Conservation (phyloP, 2,113 vertebrate genomes). For the Cairina moschata region DNA sequence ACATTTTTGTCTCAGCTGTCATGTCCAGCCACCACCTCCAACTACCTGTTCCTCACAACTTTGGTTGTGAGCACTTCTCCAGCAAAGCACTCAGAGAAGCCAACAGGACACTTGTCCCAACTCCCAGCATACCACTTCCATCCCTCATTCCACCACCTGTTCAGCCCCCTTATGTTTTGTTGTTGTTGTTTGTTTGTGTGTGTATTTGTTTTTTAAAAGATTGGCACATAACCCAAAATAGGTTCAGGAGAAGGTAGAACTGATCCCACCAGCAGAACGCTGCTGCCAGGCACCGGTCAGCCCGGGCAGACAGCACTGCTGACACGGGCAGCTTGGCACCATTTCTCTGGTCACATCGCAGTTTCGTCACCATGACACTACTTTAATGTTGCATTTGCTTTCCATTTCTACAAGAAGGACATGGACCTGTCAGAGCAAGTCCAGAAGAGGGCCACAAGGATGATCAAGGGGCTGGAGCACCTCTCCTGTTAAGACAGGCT, state of each 20-base stretch:
- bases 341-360: neutral
- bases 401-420: neutral
- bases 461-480: too few relatives aligned
- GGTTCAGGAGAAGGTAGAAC: neutral
- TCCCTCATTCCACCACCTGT: neutral
- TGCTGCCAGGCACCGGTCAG: neutral
- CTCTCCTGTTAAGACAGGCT: too few relatives aligned
- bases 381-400: neutral
- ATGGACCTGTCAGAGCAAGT: too few relatives aligned
- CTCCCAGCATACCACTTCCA: fast-evolving
- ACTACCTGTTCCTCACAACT: neutral
- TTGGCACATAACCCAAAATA: neutral
- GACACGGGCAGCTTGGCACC: neutral
- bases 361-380: neutral
- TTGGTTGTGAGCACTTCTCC: neutral
- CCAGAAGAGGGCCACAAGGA: too few relatives aligned
- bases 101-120: neutral
- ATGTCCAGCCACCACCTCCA: neutral
- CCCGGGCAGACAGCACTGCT: neutral
- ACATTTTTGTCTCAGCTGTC: neutral
- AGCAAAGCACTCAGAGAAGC: neutral
- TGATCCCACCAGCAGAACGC: neutral
- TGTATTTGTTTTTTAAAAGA: neutral
- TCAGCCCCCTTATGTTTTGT: fast-evolving
- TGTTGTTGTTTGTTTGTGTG: neutral